Percentiles rank a stretch among this genome's conserved stretches.
These are phyloP conservation scores for Autographa pulchrina DNA, from an alignment of 2,888 invertebrate genomes.

Conservation along the genomic window DNA sequence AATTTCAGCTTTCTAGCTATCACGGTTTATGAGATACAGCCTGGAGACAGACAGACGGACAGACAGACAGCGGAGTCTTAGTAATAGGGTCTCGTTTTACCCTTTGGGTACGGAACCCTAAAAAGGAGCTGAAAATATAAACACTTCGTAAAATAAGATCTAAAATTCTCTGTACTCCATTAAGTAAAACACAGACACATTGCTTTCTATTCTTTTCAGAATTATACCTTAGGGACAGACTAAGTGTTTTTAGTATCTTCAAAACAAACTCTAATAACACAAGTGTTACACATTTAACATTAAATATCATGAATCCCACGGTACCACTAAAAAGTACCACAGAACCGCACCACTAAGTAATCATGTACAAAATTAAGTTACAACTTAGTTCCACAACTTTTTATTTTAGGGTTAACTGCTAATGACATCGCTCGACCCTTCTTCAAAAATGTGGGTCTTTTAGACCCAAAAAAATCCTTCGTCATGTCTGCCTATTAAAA, in stretches of 20 bases:
- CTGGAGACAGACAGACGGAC: no score
- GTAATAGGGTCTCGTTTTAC: no score
- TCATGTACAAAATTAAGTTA: constrained; percentile 17
- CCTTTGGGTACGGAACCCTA: no score
- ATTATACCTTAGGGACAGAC: not conserved
- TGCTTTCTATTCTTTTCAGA: not conserved
- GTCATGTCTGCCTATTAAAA: constrained; percentile 35
- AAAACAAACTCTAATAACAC: not conserved
- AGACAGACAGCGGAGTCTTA: no score
- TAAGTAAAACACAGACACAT: not conserved
- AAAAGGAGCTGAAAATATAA: not conserved
- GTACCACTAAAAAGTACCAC: not conserved
- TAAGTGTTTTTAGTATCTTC: constrained; percentile 1
- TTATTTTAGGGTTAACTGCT: constrained; percentile 25
- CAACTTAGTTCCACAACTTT: not conserved
- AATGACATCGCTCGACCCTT: constrained; percentile 38
- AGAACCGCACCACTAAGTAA: not conserved
- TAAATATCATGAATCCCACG: not conserved
- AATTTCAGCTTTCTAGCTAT: no score
- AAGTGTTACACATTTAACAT: constrained; percentile 3
- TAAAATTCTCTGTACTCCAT: not conserved
- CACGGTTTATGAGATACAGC: no score
- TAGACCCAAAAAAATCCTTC: constrained; percentile 24
- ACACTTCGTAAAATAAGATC: not conserved
- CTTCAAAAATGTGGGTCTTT: constrained; percentile 34